Conservation (phyloP, 1,140 invertebrate species). For the Bilobella aurantiaca region DNA sequence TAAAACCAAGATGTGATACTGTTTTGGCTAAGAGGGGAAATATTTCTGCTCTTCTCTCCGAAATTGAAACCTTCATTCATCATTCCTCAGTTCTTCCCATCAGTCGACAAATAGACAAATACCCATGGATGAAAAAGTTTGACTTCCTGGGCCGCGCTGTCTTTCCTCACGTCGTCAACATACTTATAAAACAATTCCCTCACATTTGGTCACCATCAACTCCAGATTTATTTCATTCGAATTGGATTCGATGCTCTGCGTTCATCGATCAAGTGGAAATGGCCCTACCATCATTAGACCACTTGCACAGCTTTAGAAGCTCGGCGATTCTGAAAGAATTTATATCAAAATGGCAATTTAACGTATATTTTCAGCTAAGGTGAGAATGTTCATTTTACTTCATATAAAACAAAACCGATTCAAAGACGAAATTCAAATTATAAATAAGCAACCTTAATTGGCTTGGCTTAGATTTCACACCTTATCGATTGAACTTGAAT, state of each 20-base stretch:
- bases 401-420: no score
- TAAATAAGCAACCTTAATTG: no score
- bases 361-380: conserved; percentile 88
- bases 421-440: no score
- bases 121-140: conserved; percentile 29
- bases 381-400: no score
- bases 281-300: conserved; percentile 44
- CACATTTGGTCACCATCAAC: conserved; percentile 34
- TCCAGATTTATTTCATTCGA: conserved; percentile 30
- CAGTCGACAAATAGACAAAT: conserved; percentile 14
- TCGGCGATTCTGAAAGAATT: conserved; percentile 47
- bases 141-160: conserved; percentile 26
- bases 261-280: conserved; percentile 68
- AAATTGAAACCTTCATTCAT: conserved; percentile 25
- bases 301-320: conserved; percentile 27
- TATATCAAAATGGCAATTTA: conserved; percentile 78
- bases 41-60: conserved; percentile 24
- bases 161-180: conserved; percentile 22
- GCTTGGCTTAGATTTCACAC: conserved; percentile 32
- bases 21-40: conserved; percentile 31
- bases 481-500: conserved; percentile 30
- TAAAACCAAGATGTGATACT: conserved; percentile 28
- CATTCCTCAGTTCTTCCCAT: conserved; percentile 17
- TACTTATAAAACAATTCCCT: conserved; percentile 31
- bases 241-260: conserved; percentile 38